phyloP scores from a whole-genome alignment of 2,797 vertebrate genomes.

The Protosalanx chinensis region DNA sequence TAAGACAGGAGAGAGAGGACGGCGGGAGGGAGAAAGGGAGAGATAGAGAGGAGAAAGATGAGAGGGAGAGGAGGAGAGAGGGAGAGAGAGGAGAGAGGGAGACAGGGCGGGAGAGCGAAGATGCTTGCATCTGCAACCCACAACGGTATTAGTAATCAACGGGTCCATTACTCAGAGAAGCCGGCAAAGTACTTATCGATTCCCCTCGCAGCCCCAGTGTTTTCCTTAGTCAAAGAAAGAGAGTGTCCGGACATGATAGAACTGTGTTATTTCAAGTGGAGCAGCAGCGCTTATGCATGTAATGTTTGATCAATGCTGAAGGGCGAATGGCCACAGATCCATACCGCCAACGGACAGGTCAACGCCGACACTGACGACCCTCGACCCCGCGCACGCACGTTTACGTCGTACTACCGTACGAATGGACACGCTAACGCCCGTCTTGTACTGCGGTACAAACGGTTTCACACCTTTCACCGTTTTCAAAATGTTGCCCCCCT shows the following conservation, averaged over 20 bases:
- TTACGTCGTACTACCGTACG: too few relatives aligned
- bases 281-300: slow-evolving; percentile 12
- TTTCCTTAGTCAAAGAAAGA: slow-evolving; percentile 62
- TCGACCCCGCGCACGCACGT: too few relatives aligned
- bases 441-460: too few relatives aligned
- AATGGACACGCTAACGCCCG: too few relatives aligned
- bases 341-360: not conserved
- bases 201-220: slow-evolving; percentile 59
- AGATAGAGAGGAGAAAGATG: slow-evolving; percentile 37
- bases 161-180: slow-evolving; percentile 58
- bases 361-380: too few relatives aligned
- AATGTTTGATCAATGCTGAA: slow-evolving; percentile 40
- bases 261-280: slow-evolving; percentile 59
- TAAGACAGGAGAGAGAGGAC: too few relatives aligned
- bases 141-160: slow-evolving; percentile 48
- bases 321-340: not conserved
- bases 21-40: too few relatives aligned
- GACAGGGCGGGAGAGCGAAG: not conserved
- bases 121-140: slow-evolving; percentile 27
- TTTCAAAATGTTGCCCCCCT: too few relatives aligned
- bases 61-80: not conserved
- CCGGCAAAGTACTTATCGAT: slow-evolving; percentile 76
- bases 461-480: too few relatives aligned
- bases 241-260: slow-evolving; percentile 65
- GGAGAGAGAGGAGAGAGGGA: not conserved